phyloP scores from a whole-genome alignment of 2,113 vertebrate genomes.

The Cyanoramphus novaezelandiae region DNA sequence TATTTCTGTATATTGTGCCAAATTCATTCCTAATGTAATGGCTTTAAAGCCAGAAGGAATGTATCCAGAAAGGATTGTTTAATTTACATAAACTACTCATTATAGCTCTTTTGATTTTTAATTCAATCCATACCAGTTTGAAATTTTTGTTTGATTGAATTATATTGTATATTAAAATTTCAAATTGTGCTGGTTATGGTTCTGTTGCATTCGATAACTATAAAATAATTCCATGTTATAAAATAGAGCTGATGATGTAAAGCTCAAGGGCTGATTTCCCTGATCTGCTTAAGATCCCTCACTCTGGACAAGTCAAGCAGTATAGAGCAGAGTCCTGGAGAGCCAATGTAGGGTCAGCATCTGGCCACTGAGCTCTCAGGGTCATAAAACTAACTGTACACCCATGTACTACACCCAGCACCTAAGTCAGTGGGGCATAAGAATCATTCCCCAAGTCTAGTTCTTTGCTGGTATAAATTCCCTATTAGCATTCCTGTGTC shows the following conservation, averaged over 20 bases:
- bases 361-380: not conserved
- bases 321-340: not conserved
- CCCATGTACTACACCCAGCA: not conserved
- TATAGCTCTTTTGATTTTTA: conserved; percentile 37
- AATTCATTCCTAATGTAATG: conserved; percentile 43
- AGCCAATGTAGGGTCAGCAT: not conserved
- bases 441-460: not conserved
- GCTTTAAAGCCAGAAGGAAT: conserved; percentile 63
- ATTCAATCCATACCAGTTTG: conserved; percentile 10
- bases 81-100: conserved; percentile 57
- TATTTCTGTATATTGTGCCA: conserved; percentile 37
- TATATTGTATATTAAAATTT: conserved; percentile 23
- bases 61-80: conserved; percentile 47
- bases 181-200: conserved; percentile 29
- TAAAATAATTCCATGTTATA: not conserved
- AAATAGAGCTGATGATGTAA: not conserved
- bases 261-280: not conserved
- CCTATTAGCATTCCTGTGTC: not conserved
- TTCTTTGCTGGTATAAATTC: not conserved
- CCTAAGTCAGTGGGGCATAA: not conserved
- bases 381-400: not conserved
- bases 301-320: not conserved
- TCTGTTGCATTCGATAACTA: conserved; percentile 41
- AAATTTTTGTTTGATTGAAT: conserved; percentile 51
- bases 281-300: not conserved